Percentiles rank a stretch among this genome's conserved stretches.
These are phyloP conservation scores for Cyprinus carpio DNA, from an alignment of 2,113 vertebrate species.

Conservation along the genomic window DNA sequence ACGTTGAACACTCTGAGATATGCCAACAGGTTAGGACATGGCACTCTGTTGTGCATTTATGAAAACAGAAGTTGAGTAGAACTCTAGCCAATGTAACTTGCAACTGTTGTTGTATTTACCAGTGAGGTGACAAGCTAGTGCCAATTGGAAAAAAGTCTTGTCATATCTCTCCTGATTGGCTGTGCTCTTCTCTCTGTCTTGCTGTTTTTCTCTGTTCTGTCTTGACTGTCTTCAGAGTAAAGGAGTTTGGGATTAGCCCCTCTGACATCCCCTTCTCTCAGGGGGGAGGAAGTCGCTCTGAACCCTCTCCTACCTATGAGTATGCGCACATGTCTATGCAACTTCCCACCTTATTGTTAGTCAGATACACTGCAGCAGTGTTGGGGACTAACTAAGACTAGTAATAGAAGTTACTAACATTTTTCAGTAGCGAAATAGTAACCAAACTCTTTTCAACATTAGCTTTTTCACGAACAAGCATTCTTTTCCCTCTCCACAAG, in stretches of 20 bases:
- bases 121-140: neutral
- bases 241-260: conserved; percentile 99
- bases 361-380: conserved; percentile 42
- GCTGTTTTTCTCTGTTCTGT: conserved; percentile 50
- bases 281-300: conserved; percentile 91
- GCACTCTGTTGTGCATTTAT: neutral
- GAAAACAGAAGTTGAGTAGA: neutral
- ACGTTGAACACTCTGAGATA: conserved; percentile 97
- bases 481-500: neutral
- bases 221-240: conserved; percentile 87
- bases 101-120: neutral
- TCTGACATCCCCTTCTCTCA: conserved; percentile 99
- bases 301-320: conserved; percentile 96
- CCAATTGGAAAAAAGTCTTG: neutral
- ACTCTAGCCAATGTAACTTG: neutral
- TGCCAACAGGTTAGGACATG: conserved; percentile 88
- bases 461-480: neutral
- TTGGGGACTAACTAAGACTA: conserved; percentile 17
- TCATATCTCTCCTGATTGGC: conserved; percentile 58
- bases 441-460: neutral
- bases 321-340: conserved; percentile 87
- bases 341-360: conserved; percentile 74
- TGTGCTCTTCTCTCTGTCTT: conserved; percentile 56
- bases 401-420: neutral
- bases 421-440: neutral